Evolutionary conservation across 2,888 invertebrate genomes (phyloP), one percentile per base, ranked within the genome.

Genomic region (Rambutsinella grinnellia): DNA sequence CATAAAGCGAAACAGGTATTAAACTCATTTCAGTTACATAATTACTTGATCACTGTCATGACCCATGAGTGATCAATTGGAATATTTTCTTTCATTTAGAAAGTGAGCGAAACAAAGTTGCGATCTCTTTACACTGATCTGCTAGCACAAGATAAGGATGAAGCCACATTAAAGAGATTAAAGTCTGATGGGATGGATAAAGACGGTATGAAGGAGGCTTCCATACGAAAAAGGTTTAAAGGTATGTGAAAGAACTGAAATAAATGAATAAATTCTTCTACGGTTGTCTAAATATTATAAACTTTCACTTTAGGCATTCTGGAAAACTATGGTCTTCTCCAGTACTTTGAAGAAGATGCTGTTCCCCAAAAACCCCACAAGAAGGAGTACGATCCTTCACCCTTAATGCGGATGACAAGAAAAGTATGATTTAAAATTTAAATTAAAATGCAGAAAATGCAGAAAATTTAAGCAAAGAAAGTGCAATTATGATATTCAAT

Each of bases 101-200:
- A 94, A 76, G 86, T 97, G 49, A 92, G 94, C 3, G 94, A 94
- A 85, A 90, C 92, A 0, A 95, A 95, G 86, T 87, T 97, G 27
- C 93, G 94, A 85, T 94, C 94, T 0, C 86, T 97, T 21, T 95
- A 93, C 85, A 93, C 93, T 85, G 97, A 97, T 85, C 87, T 97
- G 5, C 94, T 94, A 88, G 90, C 96, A 53, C 97, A 97, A 79
- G 97, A 97, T 85, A 96, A 96, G 88, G 94, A 95, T 86, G 96
- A 97, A 88, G 88, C 96, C 44, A 90, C 92, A 0, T 91, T 91
- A 86, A 97, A 97, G 86, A 92, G 93, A 85, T 86, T 93, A 2
- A 93, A 92, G 85, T 89, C 92, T 54, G 94, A 96, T 83, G 94
- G 94, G 23, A 90, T 92, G 79, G 97, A 97, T 86, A 93, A 94